A percentile compares a stretch with the other conserved stretches of the same genome.
phyloP scores from a whole-genome alignment of 2,113 vertebrate species.

The Octodon degus region DNA sequence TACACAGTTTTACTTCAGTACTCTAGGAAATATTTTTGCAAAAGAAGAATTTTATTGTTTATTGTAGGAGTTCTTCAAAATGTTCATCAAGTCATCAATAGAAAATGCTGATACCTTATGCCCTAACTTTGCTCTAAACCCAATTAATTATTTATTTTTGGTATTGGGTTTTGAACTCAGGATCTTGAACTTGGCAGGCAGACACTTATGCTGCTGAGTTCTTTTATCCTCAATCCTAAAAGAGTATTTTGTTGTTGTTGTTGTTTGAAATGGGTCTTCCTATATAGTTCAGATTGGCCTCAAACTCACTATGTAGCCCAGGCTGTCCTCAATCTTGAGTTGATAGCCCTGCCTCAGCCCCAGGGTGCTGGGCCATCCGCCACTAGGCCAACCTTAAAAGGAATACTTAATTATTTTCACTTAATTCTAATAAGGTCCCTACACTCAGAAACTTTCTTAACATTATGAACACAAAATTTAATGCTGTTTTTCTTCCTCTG shows the following conservation, averaged over 20 bases:
- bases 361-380: neutral
- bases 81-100: neutral
- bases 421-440: slow-evolving; percentile 26
- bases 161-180: too few species aligned
- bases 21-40: neutral
- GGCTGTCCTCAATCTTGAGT: neutral
- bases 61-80: neutral
- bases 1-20: neutral
- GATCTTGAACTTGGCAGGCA: too few species aligned
- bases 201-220: too few species aligned
- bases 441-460: neutral
- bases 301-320: neutral
- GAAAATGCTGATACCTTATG: slow-evolving; percentile 29
- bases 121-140: neutral
- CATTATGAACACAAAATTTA: neutral
- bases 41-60: neutral
- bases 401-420: neutral
- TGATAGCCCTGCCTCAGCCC: neutral
- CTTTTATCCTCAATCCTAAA: neutral
- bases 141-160: too few species aligned
- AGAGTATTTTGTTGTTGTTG: neutral
- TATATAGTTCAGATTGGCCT: neutral
- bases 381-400: neutral
- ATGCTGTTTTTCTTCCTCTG: neutral
- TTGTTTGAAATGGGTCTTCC: neutral